phyloP scores from a whole-genome alignment of 2,113 vertebrate species.

The Lagenorhynchus albirostris region DNA sequence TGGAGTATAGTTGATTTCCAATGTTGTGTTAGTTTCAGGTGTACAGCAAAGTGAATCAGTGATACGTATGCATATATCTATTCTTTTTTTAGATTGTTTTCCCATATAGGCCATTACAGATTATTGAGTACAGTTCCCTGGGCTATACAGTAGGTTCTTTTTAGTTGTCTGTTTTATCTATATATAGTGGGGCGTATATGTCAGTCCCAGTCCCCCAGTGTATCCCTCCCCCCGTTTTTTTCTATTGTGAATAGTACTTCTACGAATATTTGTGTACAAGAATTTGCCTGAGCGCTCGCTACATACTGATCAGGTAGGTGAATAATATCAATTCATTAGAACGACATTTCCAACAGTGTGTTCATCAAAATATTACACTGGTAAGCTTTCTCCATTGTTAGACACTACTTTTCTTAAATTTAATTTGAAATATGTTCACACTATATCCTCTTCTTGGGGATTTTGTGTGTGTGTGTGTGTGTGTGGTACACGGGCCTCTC shows the following conservation, averaged over 20 bases:
- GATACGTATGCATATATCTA: not conserved
- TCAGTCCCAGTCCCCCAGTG: not conserved
- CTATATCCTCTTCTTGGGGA: too few species aligned
- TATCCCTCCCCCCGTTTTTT: fast-evolving
- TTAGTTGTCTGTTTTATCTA: too few species aligned
- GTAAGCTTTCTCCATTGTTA: too few species aligned
- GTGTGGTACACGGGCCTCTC: too few species aligned
- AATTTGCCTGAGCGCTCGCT: fast-evolving
- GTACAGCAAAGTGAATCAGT: not conserved
- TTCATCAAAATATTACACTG: not conserved
- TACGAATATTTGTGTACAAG: not conserved
- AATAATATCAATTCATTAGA: too few species aligned
- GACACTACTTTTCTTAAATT: not conserved
- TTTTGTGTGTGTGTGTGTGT: too few species aligned
- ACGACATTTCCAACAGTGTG: not conserved
- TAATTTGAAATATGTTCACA: not conserved
- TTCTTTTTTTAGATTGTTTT: not conserved
- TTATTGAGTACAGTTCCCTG: fast-evolving
- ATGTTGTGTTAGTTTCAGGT: not conserved
- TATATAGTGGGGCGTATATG: fast-evolving
- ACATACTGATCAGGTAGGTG: fast-evolving
- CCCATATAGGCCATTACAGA: not conserved
- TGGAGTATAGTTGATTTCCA: not conserved
- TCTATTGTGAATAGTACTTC: not conserved
- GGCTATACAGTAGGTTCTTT: not conserved